These are phyloP conservation scores for Portevinia maculata DNA, from an alignment of 2,888 invertebrate species.

Conservation along the genomic window DNA sequence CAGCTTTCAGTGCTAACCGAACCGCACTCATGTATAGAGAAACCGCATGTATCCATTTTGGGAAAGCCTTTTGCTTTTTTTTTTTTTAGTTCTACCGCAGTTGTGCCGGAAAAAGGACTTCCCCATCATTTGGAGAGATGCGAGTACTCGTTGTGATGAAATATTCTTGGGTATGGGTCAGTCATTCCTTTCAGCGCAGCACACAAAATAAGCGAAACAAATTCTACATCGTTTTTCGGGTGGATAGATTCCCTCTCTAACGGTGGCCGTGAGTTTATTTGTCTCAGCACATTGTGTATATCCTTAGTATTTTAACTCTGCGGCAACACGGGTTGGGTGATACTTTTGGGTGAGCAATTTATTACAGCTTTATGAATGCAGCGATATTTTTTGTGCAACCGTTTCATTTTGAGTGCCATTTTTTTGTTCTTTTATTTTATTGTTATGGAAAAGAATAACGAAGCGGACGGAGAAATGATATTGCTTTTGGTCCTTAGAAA, in stretches of 20 bases:
- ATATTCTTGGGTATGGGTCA: no score
- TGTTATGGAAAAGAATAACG: background rate
- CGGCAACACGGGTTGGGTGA: background rate
- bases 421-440: background rate
- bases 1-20: conserved; percentile 6
- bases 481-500: no score
- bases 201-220: background rate
- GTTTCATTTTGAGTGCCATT: background rate
- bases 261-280: background rate
- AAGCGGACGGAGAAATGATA: no score
- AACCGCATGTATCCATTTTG: background rate
- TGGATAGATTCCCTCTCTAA: background rate
- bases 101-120: background rate
- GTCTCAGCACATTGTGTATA: conserved; percentile 8
- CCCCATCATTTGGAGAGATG: conserved; percentile 1
- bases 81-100: background rate
- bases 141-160: no score
- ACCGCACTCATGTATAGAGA: conserved; percentile 1
- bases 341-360: conserved; percentile 7
- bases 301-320: conserved; percentile 4
- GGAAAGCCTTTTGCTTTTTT: background rate
- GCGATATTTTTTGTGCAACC: background rate
- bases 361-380: conserved; percentile 10
- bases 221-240: background rate
- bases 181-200: background rate